Conservation (phyloP, 2,797 vertebrate species). For the Podargus strigoides region DNA sequence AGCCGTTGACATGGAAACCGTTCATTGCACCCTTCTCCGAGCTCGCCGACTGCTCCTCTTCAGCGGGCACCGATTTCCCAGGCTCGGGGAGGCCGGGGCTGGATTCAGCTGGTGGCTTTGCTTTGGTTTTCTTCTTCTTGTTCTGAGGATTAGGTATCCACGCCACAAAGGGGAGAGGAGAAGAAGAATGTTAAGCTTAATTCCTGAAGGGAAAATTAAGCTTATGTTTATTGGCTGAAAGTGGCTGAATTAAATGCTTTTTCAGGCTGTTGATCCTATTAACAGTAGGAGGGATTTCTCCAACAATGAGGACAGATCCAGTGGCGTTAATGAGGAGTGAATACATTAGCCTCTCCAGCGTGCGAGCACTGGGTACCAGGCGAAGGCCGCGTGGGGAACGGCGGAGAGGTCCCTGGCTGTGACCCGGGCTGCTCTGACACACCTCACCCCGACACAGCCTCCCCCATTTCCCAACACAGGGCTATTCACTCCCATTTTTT, state of each 20-base stretch:
- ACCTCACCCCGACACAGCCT: background rate
- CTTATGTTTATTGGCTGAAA: background rate
- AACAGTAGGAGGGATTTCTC: background rate
- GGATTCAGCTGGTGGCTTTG: slow-evolving; percentile 77
- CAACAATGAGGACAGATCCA: background rate
- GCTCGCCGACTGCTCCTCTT: slow-evolving; percentile 67
- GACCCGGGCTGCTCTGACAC: background rate
- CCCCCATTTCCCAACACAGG: background rate
- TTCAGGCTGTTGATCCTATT: background rate
- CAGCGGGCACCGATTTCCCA: slow-evolving; percentile 43
- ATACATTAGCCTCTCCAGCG: background rate
- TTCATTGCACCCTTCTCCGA: slow-evolving; percentile 80
- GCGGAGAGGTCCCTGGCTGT: background rate
- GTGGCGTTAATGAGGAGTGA: background rate
- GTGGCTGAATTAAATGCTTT: slow-evolving; percentile 9
- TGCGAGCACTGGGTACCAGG: background rate
- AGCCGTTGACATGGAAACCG: slow-evolving; percentile 92
- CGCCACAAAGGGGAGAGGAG: background rate
- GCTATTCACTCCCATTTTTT: background rate
- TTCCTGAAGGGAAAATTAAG: slow-evolving; percentile 14
- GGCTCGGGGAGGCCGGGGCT: slow-evolving; percentile 57
- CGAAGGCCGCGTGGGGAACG: background rate
- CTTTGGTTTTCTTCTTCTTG: slow-evolving; percentile 94
- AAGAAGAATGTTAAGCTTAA: background rate
- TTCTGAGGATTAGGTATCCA: slow-evolving; percentile 60